Evolutionary conservation across 2,888 invertebrate genomes (phyloP).

Genomic region (Mamestra brassicae): DNA sequence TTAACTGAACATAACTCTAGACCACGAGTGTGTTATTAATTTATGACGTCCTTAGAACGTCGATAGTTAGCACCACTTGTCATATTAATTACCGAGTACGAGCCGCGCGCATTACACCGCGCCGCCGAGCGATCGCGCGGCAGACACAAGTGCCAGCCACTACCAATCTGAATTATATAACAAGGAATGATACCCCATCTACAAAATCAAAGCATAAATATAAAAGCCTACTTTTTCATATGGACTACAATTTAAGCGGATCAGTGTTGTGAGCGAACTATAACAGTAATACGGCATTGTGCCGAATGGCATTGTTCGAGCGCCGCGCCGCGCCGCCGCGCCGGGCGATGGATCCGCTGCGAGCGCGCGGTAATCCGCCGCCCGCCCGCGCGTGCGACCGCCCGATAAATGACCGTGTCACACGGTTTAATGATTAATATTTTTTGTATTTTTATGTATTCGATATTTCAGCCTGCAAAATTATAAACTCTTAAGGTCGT

Average conservation of each 20-base stretch:
- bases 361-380: slow-evolving; percentile 12
- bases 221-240: slow-evolving; percentile 35
- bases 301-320: slow-evolving; percentile 43
- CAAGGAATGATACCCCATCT: slow-evolving; percentile 25
- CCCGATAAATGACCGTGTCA: slow-evolving; percentile 19
- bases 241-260: slow-evolving; percentile 50
- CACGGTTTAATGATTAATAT: not conserved
- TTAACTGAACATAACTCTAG: slow-evolving; percentile 4
- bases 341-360: slow-evolving; percentile 1
- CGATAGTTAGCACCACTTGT: slow-evolving; percentile 48
- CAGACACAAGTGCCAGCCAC: slow-evolving; percentile 4
- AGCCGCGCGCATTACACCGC: slow-evolving; percentile 1
- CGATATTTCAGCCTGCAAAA: not conserved
- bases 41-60: slow-evolving; percentile 27
- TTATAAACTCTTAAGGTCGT: not conserved
- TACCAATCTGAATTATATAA: slow-evolving; percentile 7
- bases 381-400: slow-evolving; percentile 12
- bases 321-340: not conserved
- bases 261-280: slow-evolving; percentile 30
- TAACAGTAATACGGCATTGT: slow-evolving; percentile 42
- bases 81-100: slow-evolving; percentile 36
- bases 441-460: not conserved
- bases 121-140: slow-evolving; percentile 7
- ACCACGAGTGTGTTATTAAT: slow-evolving; percentile 28
- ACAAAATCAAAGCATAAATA: slow-evolving; percentile 35